Evolutionary conservation across 2,888 invertebrate genomes (phyloP).

Genomic region (Drosophila kanekoi): DNA sequence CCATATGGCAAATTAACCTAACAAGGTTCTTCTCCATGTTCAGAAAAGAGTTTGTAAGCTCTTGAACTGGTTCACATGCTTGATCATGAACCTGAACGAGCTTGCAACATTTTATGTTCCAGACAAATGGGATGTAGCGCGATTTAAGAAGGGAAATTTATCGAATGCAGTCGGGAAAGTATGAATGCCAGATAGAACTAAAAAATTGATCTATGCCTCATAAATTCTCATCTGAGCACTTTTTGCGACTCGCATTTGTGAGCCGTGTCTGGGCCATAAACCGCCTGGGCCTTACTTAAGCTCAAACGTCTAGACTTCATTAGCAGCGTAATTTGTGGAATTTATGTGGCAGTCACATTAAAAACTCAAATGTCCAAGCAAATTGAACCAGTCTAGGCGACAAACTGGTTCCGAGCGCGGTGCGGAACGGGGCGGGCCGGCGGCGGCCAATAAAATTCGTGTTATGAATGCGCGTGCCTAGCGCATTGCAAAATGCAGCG

Average conservation of each 20-base stretch:
- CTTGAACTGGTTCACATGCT: too few relatives aligned
- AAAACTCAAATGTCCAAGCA: slow-evolving; percentile 50
- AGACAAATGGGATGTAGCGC: too few relatives aligned
- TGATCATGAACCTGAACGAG: too few relatives aligned
- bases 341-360: slow-evolving; percentile 77
- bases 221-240: slow-evolving; percentile 35
- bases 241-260: slow-evolving; percentile 8
- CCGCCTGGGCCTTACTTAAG: slow-evolving; percentile 34
- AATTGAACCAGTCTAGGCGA: slow-evolving; percentile 49
- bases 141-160: too few relatives aligned
- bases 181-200: slow-evolving; percentile 3
- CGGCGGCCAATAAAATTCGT: slow-evolving; percentile 10
- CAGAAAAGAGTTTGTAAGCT: too few relatives aligned
- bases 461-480: slow-evolving; percentile 15
- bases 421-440: background rate
- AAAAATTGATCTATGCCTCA: slow-evolving; percentile 36
- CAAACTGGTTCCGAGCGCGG: slow-evolving; percentile 38
- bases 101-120: too few relatives aligned
- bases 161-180: too few relatives aligned
- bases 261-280: slow-evolving; percentile 28
- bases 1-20: too few relatives aligned
- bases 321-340: slow-evolving; percentile 73
- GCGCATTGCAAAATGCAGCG: slow-evolving; percentile 34
- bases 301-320: slow-evolving; percentile 69
- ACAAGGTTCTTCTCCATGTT: too few relatives aligned